Evolutionary conservation across 2,888 invertebrate genomes (phyloP), one percentile per base, ranked within the genome.

Genomic region (Cheilosia pagana): DNA sequence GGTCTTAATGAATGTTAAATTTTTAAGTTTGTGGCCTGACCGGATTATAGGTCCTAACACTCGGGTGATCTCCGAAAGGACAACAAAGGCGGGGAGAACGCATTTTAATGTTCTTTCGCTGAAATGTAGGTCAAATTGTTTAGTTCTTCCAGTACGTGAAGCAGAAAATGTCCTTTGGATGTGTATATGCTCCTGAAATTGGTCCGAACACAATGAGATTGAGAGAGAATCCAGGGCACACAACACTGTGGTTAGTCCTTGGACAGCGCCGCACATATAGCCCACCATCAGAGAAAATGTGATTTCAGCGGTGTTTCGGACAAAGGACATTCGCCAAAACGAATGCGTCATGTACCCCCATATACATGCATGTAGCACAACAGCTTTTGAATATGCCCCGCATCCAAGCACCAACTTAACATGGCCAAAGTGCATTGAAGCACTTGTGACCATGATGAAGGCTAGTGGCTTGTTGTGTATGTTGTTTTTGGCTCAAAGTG

Each of bases 51-150:
- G 57, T 39, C 63, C 45, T 39, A 55, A 62, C 35, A 55, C 28
- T 35, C 14, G 31, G 31, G 14, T 19, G 7, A 45, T 35, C 52
- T n/a, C 52, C 35, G 39, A 43, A 50, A 52, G 63, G 31, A 68
- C 68, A 62, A 78, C 63, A 59, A 65, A 52, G 23, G 48, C 53
- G 28, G 12, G 35, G 5, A 39, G 63, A 70, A 79, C 67, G 70
- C 63, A 79, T 79, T 79, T 83, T 48, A 74, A 83, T 79, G 67
- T 55, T 55, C 31, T 41, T 55, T 52, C 48, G 19, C n/a, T 5
- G 25, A 39, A 74, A 83, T 75, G 31, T 85, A 25, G 83, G 83
- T 85, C 75, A 85, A 55, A 75, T 65, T 75, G 65, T 48, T 70
- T 60, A 70, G 79, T 70, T 55, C 65, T 85, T 70, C 65, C 79